Base-by-base conservation (phyloP, 1,140 invertebrate species). In the Sweltsa coloradensis region DNA sequence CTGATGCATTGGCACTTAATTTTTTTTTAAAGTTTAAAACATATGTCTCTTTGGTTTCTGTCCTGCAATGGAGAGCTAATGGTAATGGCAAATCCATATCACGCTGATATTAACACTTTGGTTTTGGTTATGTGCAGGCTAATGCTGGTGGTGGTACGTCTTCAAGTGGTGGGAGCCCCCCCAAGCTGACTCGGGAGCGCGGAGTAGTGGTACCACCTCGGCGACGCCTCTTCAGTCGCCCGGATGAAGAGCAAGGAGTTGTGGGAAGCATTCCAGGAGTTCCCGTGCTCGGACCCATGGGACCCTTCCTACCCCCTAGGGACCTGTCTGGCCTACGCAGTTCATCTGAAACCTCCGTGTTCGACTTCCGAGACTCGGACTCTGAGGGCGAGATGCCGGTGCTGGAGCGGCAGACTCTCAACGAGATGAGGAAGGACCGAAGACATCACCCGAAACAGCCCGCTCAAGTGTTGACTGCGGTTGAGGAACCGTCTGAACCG, bases 311-410 rank as follows among this genome's bases (percentile, higher is more conserved):
- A 16, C 41, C 18, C 11, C 48, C 31, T 3, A 58, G 66, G 11
- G 60, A 71, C n/a, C 61, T 66, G 14, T 68, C 67, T n/a, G 69
- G 68, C 0, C 59, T 73, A 42, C 54, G 74, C n/a, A 75, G 73
- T 52, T 75, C 73, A 0, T 76, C 73, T 13, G 74, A 78, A 57
- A 74, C 73, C 1, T 76, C 74, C 4, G 72, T 78, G n/a, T 78
- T 78, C 56, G 75, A 77, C 59, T 77, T 77, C 55, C 63, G 69
- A 0, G 75, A 75, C 49, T 71, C 69, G 27, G 75, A 75, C 45
- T 73, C 72, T 2, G 75, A 76, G 51, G 61, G 66, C 16, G 74
- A 75, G 54, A 73, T 74, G 69, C 71, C 71, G 6, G 71, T 73
- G 3, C 56, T 74, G 9, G 73, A 74, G 53, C 61, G 70, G 51